Conservation (phyloP, 2,888 invertebrate species). For the Nomada ruficornis region DNA sequence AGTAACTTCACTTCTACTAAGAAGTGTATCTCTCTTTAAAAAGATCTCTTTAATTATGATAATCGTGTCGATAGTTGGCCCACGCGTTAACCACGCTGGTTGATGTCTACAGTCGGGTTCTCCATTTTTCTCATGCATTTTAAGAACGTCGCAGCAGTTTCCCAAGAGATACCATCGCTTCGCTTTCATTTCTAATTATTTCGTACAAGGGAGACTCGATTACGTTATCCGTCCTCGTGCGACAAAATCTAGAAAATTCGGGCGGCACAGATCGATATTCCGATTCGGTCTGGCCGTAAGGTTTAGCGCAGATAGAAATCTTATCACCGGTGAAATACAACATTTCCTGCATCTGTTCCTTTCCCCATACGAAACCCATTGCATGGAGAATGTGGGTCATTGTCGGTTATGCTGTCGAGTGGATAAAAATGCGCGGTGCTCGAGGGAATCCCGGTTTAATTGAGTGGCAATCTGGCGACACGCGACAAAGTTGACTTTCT, state of each 20-base stretch:
- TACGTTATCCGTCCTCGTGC: too few relatives aligned
- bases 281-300: too few relatives aligned
- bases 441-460: not conserved
- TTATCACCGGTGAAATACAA: too few relatives aligned
- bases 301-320: too few relatives aligned
- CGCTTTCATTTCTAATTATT: not conserved
- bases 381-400: too few relatives aligned
- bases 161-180: not conserved
- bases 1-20: too few relatives aligned
- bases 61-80: not conserved
- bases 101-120: not conserved
- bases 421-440: not conserved
- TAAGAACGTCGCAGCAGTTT: not conserved
- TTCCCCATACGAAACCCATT: too few relatives aligned
- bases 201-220: not conserved
- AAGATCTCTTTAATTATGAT: conserved; percentile 2
- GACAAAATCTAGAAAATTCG: too few relatives aligned
- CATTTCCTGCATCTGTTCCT: too few relatives aligned
- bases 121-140: conserved; percentile 20
- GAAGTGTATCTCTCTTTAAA: too few relatives aligned
- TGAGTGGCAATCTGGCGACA: not conserved
- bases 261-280: too few relatives aligned
- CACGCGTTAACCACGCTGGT: not conserved
- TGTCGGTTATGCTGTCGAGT: too few relatives aligned
- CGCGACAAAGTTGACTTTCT: not conserved